phyloP scores from a whole-genome alignment of 2,888 invertebrate species.

The Eilema sororculum region DNA sequence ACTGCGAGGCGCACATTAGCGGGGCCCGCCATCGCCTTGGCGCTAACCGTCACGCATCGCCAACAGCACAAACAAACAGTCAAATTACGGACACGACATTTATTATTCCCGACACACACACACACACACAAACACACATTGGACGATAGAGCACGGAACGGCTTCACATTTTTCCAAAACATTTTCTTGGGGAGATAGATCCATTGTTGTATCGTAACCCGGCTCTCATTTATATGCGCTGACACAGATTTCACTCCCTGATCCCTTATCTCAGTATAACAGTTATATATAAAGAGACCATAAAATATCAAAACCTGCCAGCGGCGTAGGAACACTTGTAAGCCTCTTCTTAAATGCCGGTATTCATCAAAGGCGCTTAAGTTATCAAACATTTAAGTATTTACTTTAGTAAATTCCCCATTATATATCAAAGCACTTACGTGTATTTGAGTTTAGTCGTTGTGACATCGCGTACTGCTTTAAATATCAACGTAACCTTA shows the following conservation, averaged over 20 bases:
- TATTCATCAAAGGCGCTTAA: slow-evolving; percentile 24
- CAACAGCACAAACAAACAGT: not conserved
- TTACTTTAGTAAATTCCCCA: slow-evolving; percentile 4
- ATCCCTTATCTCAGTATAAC: not conserved
- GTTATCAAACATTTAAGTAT: slow-evolving; percentile 14
- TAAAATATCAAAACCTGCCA: not conserved
- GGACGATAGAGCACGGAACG: not conserved
- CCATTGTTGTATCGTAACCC: no score
- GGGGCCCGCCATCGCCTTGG: not conserved
- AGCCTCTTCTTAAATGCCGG: not conserved
- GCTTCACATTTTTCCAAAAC: not conserved
- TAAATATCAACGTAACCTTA: not conserved
- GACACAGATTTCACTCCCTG: not conserved
- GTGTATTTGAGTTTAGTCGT: not conserved
- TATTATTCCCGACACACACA: not conserved
- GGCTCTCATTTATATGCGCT: not conserved
- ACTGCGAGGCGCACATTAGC: not conserved
- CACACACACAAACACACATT: not conserved
- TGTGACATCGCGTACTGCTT: not conserved
- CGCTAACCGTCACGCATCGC: not conserved
- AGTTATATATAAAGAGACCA: no score
- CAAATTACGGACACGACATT: not conserved
- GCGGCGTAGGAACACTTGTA: slow-evolving; percentile 4
- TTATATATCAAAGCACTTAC: not conserved
- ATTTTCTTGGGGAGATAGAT: not conserved